phyloP scores from a whole-genome alignment of 2,797 vertebrate species.

The Hemitrygon akajei region DNA sequence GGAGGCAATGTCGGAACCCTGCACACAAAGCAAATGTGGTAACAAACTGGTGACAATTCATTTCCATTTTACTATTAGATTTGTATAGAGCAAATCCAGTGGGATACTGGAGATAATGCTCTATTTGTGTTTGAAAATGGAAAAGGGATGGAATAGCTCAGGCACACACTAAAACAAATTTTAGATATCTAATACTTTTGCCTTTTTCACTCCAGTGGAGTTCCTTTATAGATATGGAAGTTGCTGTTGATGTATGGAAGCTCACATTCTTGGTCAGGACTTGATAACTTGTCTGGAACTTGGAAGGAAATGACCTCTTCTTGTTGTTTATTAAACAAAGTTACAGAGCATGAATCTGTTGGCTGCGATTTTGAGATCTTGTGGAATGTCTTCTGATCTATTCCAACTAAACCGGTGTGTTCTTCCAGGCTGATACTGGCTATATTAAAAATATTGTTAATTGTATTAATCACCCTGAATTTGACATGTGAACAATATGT shows the following conservation, averaged over 20 bases:
- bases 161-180: background rate
- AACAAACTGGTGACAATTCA: background rate
- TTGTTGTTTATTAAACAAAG: background rate
- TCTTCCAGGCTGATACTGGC: background rate
- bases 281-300: background rate
- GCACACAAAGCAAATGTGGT: background rate
- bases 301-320: background rate
- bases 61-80: background rate
- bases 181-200: background rate
- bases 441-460: background rate
- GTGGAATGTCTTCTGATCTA: background rate
- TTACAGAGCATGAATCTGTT: background rate
- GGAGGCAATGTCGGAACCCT: background rate
- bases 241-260: background rate
- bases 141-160: background rate
- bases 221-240: background rate
- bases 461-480: background rate
- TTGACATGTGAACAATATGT: too few species aligned
- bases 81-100: background rate
- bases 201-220: background rate
- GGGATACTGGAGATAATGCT: background rate
- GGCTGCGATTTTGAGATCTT: background rate
- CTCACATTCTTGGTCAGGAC: background rate
- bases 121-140: background rate
- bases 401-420: background rate